phyloP scores from a whole-genome alignment of 2,888 invertebrate species.

The Blomia tropicalis region DNA sequence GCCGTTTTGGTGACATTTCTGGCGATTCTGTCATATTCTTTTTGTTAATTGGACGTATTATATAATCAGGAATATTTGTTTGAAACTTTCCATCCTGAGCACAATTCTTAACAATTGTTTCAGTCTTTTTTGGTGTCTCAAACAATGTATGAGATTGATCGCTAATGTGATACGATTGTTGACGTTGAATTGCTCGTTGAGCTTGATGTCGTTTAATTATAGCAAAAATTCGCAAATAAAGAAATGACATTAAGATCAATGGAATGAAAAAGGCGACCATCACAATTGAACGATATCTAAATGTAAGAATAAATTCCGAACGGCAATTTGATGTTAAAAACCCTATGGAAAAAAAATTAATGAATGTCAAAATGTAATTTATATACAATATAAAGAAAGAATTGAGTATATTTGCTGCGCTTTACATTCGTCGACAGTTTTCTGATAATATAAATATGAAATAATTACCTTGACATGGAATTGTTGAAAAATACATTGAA shows the following conservation, averaged over 20 bases:
- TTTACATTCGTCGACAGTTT: no score
- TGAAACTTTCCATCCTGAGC: no score
- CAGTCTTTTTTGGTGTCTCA: no score
- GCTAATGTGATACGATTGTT: constrained; percentile 33
- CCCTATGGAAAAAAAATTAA: constrained; percentile 33
- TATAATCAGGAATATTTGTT: no score
- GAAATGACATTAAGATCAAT: constrained; percentile 44
- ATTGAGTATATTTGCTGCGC: no score
- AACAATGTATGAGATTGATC: no score
- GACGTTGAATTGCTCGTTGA: constrained; percentile 36
- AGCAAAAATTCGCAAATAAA: constrained; percentile 46
- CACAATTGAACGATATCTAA: constrained; percentile 41
- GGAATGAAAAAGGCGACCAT: constrained; percentile 44
- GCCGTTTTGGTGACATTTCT: no score
- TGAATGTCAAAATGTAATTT: no score
- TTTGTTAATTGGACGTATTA: no score
- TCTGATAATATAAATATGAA: constrained; percentile 18
- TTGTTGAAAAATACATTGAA: constrained; percentile 41
- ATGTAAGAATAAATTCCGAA: constrained; percentile 35
- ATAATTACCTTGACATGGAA: constrained; percentile 37
- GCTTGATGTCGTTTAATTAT: constrained; percentile 36
- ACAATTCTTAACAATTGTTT: no score
- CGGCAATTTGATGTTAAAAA: constrained; percentile 29
- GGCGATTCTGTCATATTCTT: no score
- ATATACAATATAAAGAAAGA: no score